Conservation (phyloP, 2,888 invertebrate species). For the Phania funesta region DNA sequence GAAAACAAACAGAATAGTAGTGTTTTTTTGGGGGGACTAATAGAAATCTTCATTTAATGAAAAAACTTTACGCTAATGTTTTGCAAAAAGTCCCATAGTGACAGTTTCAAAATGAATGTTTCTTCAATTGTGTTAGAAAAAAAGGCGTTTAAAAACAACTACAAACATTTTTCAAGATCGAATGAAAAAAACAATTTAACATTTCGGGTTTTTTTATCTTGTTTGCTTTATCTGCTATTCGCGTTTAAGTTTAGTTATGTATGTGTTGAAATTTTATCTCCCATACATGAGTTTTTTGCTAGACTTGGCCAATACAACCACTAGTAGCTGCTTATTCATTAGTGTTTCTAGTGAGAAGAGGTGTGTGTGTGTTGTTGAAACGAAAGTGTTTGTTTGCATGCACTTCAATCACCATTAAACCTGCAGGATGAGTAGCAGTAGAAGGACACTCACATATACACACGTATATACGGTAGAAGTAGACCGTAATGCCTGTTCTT, state of each 20-base stretch:
- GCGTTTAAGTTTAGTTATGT: background rate
- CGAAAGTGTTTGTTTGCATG: slow-evolving; percentile 26
- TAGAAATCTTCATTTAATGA: too few species aligned
- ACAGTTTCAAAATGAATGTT: background rate
- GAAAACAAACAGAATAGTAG: too few species aligned
- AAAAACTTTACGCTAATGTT: background rate
- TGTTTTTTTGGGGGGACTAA: too few species aligned
- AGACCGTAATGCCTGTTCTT: slow-evolving; percentile 5
- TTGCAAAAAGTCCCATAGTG: background rate
- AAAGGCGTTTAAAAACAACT: background rate
- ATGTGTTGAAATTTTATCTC: slow-evolving; percentile 7
- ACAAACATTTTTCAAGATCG: background rate
- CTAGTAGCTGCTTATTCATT: slow-evolving; percentile 39
- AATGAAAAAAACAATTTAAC: background rate
- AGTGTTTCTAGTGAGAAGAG: background rate
- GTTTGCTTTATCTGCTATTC: background rate
- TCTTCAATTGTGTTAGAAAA: background rate
- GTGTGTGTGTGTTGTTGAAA: background rate
- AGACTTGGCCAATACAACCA: slow-evolving; percentile 12
- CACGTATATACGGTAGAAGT: background rate
- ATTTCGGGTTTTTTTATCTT: background rate
- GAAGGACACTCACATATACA: background rate
- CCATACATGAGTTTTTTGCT: slow-evolving; percentile 14
- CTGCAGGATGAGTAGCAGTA: background rate
- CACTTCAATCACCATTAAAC: background rate